Evolutionary conservation across 2,797 vertebrate genomes (phyloP), one percentile per base, ranked within the genome.

Genomic region (Anguilla obscura): DNA sequence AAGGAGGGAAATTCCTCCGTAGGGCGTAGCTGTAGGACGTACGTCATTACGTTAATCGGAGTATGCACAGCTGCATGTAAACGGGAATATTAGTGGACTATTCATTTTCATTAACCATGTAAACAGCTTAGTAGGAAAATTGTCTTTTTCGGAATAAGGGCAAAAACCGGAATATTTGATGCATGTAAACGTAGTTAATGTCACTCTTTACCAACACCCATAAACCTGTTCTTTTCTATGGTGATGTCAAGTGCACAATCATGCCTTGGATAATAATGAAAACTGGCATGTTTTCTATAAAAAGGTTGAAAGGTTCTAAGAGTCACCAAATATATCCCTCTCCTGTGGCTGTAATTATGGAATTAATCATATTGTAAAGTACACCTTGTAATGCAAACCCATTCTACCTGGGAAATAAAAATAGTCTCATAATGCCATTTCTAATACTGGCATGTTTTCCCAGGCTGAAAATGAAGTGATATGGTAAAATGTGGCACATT

Each of bases 401-500:
- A 66, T 66, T 33, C 69, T 30, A 33, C 30, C 74, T 76, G 36
- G 74, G 16, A 76, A 76, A 76, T 76, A 0, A 74, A 74, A 14
- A 76, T 76, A 24, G 74, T 40, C 74, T 76, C 74, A 36, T 40
- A 76, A 76, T 40, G 40, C 71, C 71, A 36, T 74, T 33, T 74
- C 9, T 33, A 14, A 74, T 33, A 74, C 6, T 74, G 30, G 7
- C 30, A 36, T 40, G 16, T 45, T 4, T 45, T 36, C 18, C 14
- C 12, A 45, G 12, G 30, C 74, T 40, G 33, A 79, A 79, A 36
- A 36, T 79, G 74, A 79, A 45, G 33, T 40, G 16, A 79, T 45
- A 40, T 45, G 14, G 74, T 40, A 79, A 79, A 40, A 79, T 79
- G 74, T 40, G 74, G 33, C 33, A 79, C 45, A 79, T 40, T 21